Base-by-base conservation (phyloP, 2,113 vertebrate genomes). In the Sciurus niger region DNA sequence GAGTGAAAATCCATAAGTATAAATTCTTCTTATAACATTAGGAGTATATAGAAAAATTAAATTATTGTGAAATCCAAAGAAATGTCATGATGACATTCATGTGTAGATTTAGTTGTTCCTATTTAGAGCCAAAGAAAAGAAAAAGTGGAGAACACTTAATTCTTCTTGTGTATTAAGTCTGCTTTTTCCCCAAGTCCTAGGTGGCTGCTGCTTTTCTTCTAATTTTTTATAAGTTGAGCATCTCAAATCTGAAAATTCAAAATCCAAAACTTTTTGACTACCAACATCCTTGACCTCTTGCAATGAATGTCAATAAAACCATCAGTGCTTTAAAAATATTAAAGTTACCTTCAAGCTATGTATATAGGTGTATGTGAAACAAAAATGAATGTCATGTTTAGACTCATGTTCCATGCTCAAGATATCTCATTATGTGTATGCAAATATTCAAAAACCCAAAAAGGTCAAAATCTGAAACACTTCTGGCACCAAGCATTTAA, bases 1-100 rank as follows among this genome's bases (percentile, higher is more conserved):
- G 30, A 87, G 32, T 91, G 40, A 67, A 93, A 43, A 73, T 63
- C 37, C 55, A 28, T 30, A 87, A 76, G 12, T 16, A 85, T 40
- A 85, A 67, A 84, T 78, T 72, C 30, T 72, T 60, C 51, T 91
- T 37, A 68, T 25, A 90, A 46, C 9, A 60, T 89, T 68, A 63
- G 96, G 48, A 37, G 5, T 53, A 10, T 48, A 73, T 53, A 22
- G 32, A 84, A 93, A 74, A 93, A 48, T 76, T 74, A 68, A 67
- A 73, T 34, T 34, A 43, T 82, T 84, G 22, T 79, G 32, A 95
- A 79, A 43, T 65, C 37, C 77, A 92, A 96, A 88, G 77, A 94
- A 94, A 70, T 63, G 20, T 85, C 32, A 82, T 58, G 32, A 80
- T 60, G 7, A 60, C 63, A 85, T 92, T 77, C 60, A 68, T 70